Conservation (phyloP, 2,888 invertebrate species). For the Siphlonurus alternatus region DNA sequence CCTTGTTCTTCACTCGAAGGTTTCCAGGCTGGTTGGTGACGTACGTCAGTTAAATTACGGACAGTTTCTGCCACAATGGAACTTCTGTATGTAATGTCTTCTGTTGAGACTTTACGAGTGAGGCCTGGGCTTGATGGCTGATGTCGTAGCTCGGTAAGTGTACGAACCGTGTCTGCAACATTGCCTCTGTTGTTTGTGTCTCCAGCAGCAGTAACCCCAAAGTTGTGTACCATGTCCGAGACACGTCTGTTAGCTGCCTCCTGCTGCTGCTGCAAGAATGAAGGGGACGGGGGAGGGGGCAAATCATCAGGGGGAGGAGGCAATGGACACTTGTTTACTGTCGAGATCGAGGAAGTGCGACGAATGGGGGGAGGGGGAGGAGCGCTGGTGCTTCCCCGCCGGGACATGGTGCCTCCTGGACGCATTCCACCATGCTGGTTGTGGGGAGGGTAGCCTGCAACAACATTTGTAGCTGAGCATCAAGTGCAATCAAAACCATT, state of each 20-base stretch:
- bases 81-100: not conserved
- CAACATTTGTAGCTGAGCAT: no score
- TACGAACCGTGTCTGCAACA: constrained; percentile 76
- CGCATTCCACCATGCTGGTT: constrained; percentile 9
- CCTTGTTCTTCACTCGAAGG: not conserved
- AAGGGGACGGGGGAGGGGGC: not conserved
- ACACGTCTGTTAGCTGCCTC: not conserved
- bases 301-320: not conserved
- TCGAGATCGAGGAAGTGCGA: constrained; percentile 51
- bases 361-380: constrained; percentile 74
- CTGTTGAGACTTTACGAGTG: constrained; percentile 15
- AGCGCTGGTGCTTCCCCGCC: constrained; percentile 29
- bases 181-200: constrained; percentile 29
- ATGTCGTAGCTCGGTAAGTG: constrained; percentile 66
- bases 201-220: not conserved
- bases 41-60: constrained; percentile 64
- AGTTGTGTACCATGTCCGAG: not conserved
- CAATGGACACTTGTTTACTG: not conserved
- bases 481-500: no score
- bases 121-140: constrained; percentile 62
- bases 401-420: not conserved
- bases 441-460: constrained; percentile 13
- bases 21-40: constrained; percentile 55
- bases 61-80: constrained; percentile 61
- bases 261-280: constrained; percentile 1